A percentile compares a stretch with the other conserved stretches of the same genome.
phyloP scores from a whole-genome alignment of 2,797 vertebrate genomes.

The Anas capensis region DNA sequence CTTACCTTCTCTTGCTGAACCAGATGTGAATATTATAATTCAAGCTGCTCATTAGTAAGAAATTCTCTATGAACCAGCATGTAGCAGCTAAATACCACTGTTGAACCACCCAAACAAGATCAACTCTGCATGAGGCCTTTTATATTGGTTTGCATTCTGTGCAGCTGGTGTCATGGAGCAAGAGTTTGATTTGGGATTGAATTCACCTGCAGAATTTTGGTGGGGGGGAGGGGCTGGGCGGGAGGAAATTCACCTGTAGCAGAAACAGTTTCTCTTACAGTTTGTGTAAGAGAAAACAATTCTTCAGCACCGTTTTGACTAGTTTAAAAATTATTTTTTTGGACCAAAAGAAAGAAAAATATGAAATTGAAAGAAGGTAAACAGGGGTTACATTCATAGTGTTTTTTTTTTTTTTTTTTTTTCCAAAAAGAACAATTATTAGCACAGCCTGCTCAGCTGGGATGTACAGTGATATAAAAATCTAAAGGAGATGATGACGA shows the following conservation, averaged over 20 bases:
- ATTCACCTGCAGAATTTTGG: neutral
- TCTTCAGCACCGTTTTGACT: neutral
- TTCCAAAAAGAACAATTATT: neutral
- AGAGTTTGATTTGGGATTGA: neutral
- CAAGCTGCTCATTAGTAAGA: neutral
- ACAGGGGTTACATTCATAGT: neutral
- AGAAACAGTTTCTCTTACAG: neutral
- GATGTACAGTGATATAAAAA: neutral
- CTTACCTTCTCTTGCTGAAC: neutral
- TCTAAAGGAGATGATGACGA: neutral
- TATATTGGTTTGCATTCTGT: neutral
- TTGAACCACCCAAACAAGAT: rapidly evolving
- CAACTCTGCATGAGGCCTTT: neutral
- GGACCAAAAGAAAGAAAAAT: neutral
- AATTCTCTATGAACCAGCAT: rapidly evolving
- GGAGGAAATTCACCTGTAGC: neutral
- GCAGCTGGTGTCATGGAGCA: neutral
- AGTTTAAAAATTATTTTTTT: rapidly evolving
- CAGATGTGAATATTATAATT: rapidly evolving
- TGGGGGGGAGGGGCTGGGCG: too few relatives aligned
- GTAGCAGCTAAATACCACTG: rapidly evolving
- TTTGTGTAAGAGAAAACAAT: neutral
- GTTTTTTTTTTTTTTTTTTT: too few relatives aligned
- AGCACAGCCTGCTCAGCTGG: neutral
- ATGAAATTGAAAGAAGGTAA: neutral